phyloP scores from a whole-genome alignment of 2,797 vertebrate genomes.

The Danio choprae region DNA sequence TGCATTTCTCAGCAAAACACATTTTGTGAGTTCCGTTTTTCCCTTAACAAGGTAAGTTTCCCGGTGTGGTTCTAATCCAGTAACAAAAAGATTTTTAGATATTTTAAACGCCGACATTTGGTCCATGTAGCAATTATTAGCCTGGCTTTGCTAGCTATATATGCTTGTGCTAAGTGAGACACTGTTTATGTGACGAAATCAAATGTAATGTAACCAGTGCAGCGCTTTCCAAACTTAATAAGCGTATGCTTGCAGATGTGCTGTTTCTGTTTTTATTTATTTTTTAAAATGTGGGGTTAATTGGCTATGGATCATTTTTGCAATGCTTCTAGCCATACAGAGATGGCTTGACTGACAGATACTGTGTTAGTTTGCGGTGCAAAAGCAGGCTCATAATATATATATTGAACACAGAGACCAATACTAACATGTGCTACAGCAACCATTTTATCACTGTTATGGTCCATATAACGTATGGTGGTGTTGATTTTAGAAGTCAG shows the following conservation, averaged over 20 bases:
- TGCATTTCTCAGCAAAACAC: not conserved
- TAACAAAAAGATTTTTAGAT: not conserved
- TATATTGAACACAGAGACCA: not conserved
- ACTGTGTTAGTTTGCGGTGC: not conserved
- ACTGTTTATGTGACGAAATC: not conserved
- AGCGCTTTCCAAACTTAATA: not conserved
- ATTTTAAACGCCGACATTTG: constrained; percentile 18
- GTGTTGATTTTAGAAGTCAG: not conserved
- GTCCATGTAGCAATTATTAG: constrained; percentile 13
- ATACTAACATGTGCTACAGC: not conserved
- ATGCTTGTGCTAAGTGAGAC: constrained; percentile 20
- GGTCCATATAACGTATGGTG: not conserved
- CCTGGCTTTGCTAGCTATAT: constrained; percentile 31
- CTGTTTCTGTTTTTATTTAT: not conserved
- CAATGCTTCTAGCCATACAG: not conserved
- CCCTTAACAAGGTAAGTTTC: not conserved
- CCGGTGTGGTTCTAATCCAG: not conserved
- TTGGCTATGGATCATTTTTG: not conserved
- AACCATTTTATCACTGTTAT: not conserved
- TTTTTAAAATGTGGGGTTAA: not conserved
- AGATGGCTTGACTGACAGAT: not conserved
- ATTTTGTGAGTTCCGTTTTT: not conserved
- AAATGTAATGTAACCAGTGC: not conserved
- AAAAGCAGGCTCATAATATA: not conserved
- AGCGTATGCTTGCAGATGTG: not conserved